Evolutionary conservation across 2,797 vertebrate genomes (phyloP).

Genomic region (Dromococcyx pavoninus): DNA sequence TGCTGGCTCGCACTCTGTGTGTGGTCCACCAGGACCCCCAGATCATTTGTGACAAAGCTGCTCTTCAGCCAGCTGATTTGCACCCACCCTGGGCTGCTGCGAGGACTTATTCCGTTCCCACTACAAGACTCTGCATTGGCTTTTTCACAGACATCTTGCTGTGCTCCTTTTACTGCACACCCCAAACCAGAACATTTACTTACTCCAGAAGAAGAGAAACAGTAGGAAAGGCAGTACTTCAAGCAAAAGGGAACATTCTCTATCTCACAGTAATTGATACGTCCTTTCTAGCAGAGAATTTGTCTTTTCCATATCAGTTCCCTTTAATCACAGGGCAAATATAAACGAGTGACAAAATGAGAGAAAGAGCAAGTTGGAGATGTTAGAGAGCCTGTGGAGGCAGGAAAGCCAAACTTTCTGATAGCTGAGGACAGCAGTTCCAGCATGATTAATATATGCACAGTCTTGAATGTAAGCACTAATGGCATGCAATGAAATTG

Average conservation of each 20-base stretch:
- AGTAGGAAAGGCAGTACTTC: not conserved
- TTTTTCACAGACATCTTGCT: not conserved
- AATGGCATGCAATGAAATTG: slow-evolving; percentile 12
- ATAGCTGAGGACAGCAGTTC: slow-evolving; percentile 44
- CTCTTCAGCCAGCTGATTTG: not conserved
- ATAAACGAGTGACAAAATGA: not conserved
- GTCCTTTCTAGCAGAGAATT: not conserved
- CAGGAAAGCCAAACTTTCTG: not conserved
- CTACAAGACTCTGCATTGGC: not conserved
- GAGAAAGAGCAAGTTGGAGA: not conserved
- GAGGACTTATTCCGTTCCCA: not conserved
- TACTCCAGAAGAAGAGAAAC: not conserved
- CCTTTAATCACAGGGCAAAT: not conserved
- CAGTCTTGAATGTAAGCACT: not conserved
- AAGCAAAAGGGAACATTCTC: not conserved
- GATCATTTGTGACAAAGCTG: not conserved
- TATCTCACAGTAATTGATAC: not conserved
- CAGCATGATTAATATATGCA: slow-evolving; percentile 40
- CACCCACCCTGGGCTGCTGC: not conserved
- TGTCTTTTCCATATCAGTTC: not conserved
- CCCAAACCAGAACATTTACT: not conserved
- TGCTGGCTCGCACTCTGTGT: not conserved
- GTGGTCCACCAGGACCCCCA: not conserved
- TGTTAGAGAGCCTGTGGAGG: not conserved
- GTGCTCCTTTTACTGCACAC: not conserved